Evolutionary conservation across 2,797 vertebrate species (phyloP), one percentile per base, ranked within the genome.

Genomic region (Catostomus latipinnis): DNA sequence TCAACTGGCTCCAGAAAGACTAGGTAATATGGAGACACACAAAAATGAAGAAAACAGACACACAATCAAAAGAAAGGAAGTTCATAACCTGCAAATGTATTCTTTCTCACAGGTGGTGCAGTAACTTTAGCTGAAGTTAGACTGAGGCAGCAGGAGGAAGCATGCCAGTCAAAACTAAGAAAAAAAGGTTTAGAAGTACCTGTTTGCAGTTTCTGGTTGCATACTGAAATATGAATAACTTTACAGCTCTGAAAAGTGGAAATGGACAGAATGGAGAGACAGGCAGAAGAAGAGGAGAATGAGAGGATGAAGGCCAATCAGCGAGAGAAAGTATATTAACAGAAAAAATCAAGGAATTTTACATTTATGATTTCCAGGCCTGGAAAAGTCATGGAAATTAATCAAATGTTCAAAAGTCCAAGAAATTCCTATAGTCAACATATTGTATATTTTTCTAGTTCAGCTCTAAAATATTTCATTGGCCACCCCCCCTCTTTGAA

Each of bases 221-320:
- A 85, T 75, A n/a, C 61, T 81, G 80, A 76, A n/a, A 71, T 83
- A 82, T 80, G 80, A 82, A 53, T 87, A 34, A 74, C 14, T 83
- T 75, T 77, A 0, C 76, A 98, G 96, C 66, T 89, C 43, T 93
- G 89, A 85, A 93, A 88, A 88, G 91, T 95, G 73, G 93, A 95
- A 14, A 61, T 90, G 18, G 1, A 92, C 60, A 91, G 71, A 86
- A 90, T 68, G 81, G 94, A 16, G 81, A 96, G 91, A 80, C 91
- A 93, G 83, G 90, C 88, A 4, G 93, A 96, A 85, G 95, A 96
- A 84, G 92, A 90, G 45, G 63, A 93, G 85, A 49, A 84, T 13
- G 87, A 93, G 86, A 88, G 68, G 85, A 96, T 82, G 91, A 97
- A 96, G 87, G 90, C 78, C 2, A 70, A 87, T 74, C 95, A 96